Base-by-base conservation (phyloP, 2,797 vertebrate genomes). In the Epinephelus coioides region DNA sequence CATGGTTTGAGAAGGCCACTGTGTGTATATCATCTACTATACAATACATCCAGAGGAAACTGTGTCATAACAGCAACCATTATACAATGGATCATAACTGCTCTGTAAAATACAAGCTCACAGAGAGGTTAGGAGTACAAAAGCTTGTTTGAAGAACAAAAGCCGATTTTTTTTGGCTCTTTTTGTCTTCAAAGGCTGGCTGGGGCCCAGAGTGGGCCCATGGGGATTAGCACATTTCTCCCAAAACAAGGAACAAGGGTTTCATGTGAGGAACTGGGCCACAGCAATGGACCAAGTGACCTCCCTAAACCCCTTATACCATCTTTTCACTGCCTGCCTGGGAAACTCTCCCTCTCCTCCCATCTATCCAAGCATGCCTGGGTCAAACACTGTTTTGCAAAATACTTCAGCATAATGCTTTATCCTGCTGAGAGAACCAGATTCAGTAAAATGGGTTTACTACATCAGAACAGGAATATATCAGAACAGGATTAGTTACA, bases 141-240 rank as follows among this genome's bases (percentile, higher is more conserved):
- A 86, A 73, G 78, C 79, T 34, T 53, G 66, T 81, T 88, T 85
- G 81, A 87, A 90, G 91, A 90, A 93, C 88, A 93, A 93, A 92
- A 86, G 86, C 69, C 1, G 53, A 55, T 82, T 85, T 89, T 89
- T 89, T 64, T 21, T 10, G 34, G 63, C 62, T 78, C 47, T 88
- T 86, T 81, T 82, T 79, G 76, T 84, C 78, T 91, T 91, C 87
- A 86, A 88, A 86, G 84, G 47, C 59, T 85, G 86, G 82, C 78
- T 43, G 60, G 38, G 78, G 57, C 76, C 73, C 79, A 88, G 69
- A 79, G 79, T 49, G 88, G 79, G 68, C 79, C 83, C 77, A 60
- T n/a, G 56, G 88, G 91, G 89, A 93, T 94, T 93, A 91, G 68
- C 82, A 86, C 85, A 89, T 93, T 93, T 92, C 88, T 88, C 76